phyloP scores from a whole-genome alignment of 2,888 invertebrate genomes.

The Falcaria lacertinaria region DNA sequence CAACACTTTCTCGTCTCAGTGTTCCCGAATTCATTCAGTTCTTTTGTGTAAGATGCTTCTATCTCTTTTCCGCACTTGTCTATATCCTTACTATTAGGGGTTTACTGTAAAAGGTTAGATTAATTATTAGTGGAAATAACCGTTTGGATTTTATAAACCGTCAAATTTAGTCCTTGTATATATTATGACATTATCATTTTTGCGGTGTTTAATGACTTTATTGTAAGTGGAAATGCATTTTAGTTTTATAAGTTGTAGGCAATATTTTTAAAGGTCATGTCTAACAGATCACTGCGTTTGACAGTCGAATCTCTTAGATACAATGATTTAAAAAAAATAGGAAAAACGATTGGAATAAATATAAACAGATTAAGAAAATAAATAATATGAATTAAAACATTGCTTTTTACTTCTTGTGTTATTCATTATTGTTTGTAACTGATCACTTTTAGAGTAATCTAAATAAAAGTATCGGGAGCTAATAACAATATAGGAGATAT shows the following conservation, averaged over 20 bases:
- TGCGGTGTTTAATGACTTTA: constrained; percentile 72
- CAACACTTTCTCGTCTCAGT: constrained; percentile 45
- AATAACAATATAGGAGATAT: too few species aligned
- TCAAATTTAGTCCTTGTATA: constrained; percentile 73
- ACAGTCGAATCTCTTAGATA: constrained; percentile 76
- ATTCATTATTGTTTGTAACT: too few species aligned
- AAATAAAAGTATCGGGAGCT: too few species aligned
- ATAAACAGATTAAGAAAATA: constrained; percentile 78
- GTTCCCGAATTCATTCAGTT: constrained; percentile 33
- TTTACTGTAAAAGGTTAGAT: constrained; percentile 56
- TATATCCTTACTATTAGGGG: constrained; percentile 48
- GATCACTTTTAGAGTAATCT: too few species aligned
- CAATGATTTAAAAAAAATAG: constrained; percentile 75
- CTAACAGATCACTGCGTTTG: constrained; percentile 67
- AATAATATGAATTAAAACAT: constrained; percentile 69
- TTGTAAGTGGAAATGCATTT: constrained; percentile 76
- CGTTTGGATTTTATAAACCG: constrained; percentile 65
- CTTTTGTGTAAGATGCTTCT: constrained; percentile 32
- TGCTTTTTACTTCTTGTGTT: constrained; percentile 27
- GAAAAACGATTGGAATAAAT: constrained; percentile 77
- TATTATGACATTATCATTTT: constrained; percentile 69
- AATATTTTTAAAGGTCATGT: constrained; percentile 76
- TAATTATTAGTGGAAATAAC: constrained; percentile 56
- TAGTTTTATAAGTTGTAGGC: constrained; percentile 78
- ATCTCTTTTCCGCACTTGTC: constrained; percentile 40